These are phyloP conservation scores for Drosophila subpulchrella DNA, from an alignment of 1,140 invertebrate genomes.

Conservation along the genomic window DNA sequence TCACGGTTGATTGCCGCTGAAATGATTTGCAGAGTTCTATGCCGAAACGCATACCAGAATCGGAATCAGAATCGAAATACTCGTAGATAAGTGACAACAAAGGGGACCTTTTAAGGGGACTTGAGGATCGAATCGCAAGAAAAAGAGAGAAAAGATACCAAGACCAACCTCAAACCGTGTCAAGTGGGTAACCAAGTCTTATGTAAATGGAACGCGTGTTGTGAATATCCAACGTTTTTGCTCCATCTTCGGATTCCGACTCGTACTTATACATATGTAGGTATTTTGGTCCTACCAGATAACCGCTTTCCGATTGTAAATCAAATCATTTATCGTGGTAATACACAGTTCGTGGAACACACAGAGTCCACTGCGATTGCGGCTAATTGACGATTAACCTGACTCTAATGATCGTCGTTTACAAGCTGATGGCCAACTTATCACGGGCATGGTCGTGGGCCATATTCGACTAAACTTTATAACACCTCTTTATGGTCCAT, in stretches of 20 bases:
- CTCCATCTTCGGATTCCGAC: constrained; percentile 2
- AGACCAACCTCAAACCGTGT: constrained; percentile 46
- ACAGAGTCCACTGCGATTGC: constrained; percentile 41
- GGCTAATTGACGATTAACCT: constrained; percentile 68
- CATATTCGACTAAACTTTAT: constrained; percentile 51
- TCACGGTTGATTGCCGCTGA: constrained; percentile 75
- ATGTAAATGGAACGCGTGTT: constrained; percentile 35
- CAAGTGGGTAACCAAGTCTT: constrained; percentile 48
- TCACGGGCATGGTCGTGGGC: constrained; percentile 40
- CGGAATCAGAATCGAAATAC: neutral
- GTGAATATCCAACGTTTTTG: constrained; percentile 25
- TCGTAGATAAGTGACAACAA: constrained; percentile 19
- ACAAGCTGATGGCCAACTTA: constrained; percentile 44
- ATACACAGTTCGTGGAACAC: constrained; percentile 12
- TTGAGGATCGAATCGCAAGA: constrained; percentile 5
- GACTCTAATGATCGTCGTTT: constrained; percentile 62
- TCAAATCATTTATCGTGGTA: constrained; percentile 60
- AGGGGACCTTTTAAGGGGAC: neutral
- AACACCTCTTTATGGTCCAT: constrained; percentile 41
- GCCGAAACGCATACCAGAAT: constrained; percentile 19
- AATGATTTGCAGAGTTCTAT: constrained; percentile 66
- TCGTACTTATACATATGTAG: neutral
- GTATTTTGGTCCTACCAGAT: constrained; percentile 7
- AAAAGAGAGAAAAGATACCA: constrained; percentile 1
- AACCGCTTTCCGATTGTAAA: constrained; percentile 39